Evolutionary conservation across 1,140 invertebrate genomes (phyloP).

Genomic region (Conus betulinus): DNA sequence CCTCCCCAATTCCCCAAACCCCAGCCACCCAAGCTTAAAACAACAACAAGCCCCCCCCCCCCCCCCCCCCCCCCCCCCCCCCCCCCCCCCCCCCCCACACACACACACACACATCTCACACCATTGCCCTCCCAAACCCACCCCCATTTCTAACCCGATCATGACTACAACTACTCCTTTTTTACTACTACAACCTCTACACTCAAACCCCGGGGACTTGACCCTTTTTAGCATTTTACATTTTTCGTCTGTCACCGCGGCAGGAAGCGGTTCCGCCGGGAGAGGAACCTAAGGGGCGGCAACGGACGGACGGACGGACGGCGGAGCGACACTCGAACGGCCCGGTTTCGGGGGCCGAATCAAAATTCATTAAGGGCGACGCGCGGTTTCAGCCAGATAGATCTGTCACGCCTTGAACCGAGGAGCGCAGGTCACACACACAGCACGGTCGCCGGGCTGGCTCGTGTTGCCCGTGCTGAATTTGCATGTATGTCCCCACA

Average conservation of each 20-base stretch:
- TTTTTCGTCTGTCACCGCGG: constrained; percentile 3
- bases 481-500: constrained; percentile 15
- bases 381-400: constrained; percentile 1
- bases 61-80: too few species aligned
- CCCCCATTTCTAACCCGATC: too few species aligned
- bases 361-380: constrained; percentile 27
- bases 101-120: too few species aligned
- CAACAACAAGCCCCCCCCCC: too few species aligned
- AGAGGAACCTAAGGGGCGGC: background rate
- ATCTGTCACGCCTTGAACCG: constrained; percentile 12
- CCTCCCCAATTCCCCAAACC: too few species aligned
- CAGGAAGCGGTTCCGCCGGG: constrained; percentile 3
- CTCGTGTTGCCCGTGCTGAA: background rate
- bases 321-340: background rate
- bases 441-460: background rate
- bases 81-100: too few species aligned
- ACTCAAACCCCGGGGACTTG: background rate
- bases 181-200: background rate
- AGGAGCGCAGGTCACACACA: background rate
- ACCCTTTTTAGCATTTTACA: background rate
- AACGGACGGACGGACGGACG: background rate
- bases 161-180: background rate
- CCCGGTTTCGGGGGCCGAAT: background rate
- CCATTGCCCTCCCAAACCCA: too few species aligned
- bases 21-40: too few species aligned